phyloP scores from a whole-genome alignment of 2,888 invertebrate genomes.

The Invenusta paracnida region DNA sequence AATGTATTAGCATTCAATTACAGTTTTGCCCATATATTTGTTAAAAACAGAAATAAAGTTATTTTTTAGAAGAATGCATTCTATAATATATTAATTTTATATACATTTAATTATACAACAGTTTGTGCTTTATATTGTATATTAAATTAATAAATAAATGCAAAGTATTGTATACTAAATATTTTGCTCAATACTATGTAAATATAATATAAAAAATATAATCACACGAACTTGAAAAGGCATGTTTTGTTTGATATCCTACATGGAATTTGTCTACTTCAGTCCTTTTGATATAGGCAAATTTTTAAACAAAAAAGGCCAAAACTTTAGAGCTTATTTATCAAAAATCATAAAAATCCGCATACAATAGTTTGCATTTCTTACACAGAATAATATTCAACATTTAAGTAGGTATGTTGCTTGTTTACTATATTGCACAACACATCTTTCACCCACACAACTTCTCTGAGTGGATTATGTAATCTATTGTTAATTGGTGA shows the following conservation, averaged over 20 bases:
- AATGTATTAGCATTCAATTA: background rate
- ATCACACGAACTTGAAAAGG: background rate
- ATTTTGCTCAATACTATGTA: background rate
- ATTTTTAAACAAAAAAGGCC: background rate
- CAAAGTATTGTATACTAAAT: background rate
- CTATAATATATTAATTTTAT: too few species aligned
- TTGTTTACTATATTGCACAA: too few species aligned
- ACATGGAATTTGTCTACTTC: background rate
- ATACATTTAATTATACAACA: too few species aligned
- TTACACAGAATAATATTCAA: too few species aligned
- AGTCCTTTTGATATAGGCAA: background rate
- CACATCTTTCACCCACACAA: too few species aligned
- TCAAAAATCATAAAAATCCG: background rate
- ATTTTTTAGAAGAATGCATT: background rate
- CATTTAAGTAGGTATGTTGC: too few species aligned
- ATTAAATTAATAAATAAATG: background rate
- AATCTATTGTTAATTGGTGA: too few species aligned
- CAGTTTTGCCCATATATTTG: background rate
- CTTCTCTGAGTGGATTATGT: too few species aligned
- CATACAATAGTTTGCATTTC: conserved; percentile 18
- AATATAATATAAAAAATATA: background rate
- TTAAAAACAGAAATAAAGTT: background rate
- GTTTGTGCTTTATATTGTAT: too few species aligned
- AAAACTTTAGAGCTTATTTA: background rate
- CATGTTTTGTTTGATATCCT: background rate